Evolutionary conservation across 2,888 invertebrate species (phyloP).

Genomic region (Diplazon laetatorius): DNA sequence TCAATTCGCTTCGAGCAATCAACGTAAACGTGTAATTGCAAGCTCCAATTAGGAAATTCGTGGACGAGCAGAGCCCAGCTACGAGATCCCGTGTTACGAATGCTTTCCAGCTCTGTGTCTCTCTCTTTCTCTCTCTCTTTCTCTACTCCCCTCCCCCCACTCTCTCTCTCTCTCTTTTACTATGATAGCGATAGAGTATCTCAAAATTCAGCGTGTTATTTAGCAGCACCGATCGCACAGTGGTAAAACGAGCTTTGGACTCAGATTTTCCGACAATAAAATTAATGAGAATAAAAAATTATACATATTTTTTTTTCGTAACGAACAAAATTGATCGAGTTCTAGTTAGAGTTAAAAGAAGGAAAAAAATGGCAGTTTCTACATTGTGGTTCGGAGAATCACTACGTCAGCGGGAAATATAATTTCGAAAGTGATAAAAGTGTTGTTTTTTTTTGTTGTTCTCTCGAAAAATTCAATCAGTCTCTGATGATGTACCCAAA

Average conservation of each 20-base stretch:
- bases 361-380: slow-evolving; percentile 58
- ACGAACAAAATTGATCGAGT: not conserved
- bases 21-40: slow-evolving; percentile 24
- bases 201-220: slow-evolving; percentile 48
- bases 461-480: slow-evolving; percentile 44
- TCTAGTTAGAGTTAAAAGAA: slow-evolving; percentile 58
- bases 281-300: not conserved
- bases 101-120: slow-evolving; percentile 31
- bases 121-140: not conserved
- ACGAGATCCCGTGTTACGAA: slow-evolving; percentile 31
- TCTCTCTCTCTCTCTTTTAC: too few species aligned
- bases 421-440: slow-evolving; percentile 58
- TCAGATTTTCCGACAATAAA: not conserved
- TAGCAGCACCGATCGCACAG: slow-evolving; percentile 44
- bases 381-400: slow-evolving; percentile 65
- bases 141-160: too few species aligned
- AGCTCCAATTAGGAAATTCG: slow-evolving; percentile 36
- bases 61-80: not conserved
- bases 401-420: slow-evolving; percentile 66
- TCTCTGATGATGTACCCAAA: slow-evolving; percentile 1
- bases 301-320: not conserved
- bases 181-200: slow-evolving; percentile 6
- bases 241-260: not conserved
- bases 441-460: too few species aligned
- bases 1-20: slow-evolving; percentile 26